Conservation (phyloP, 2,797 vertebrate genomes). For the Enteromius paludinosus region DNA sequence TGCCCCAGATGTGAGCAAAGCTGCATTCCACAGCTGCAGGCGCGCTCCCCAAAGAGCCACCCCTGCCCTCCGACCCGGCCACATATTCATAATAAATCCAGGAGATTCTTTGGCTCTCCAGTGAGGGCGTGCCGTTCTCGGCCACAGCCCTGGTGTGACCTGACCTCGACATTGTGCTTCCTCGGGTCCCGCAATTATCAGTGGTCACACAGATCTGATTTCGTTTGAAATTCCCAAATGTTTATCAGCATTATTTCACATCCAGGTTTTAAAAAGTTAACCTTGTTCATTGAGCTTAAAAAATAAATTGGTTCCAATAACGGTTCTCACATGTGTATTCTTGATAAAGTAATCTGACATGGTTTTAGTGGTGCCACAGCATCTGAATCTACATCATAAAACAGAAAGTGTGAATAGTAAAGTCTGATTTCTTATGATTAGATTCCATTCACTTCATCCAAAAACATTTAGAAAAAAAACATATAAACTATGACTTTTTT, state of each 20-base stretch:
- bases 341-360: not conserved
- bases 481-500: no score
- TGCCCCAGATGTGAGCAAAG: slow-evolving; percentile 61
- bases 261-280: not conserved
- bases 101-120: slow-evolving; percentile 59
- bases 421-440: not conserved
- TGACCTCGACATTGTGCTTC: slow-evolving; percentile 31
- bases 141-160: slow-evolving; percentile 46
- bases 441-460: not conserved
- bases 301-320: not conserved
- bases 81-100: slow-evolving; percentile 64
- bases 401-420: not conserved
- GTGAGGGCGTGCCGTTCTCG: slow-evolving; percentile 53
- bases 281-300: not conserved
- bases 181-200: slow-evolving; percentile 17
- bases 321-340: not conserved
- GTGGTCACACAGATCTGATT: slow-evolving; percentile 12
- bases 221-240: not conserved
- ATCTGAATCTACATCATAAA: not conserved
- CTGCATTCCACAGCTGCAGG: slow-evolving; percentile 64
- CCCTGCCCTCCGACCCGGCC: slow-evolving; percentile 65
- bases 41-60: slow-evolving; percentile 58
- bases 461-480: not conserved
- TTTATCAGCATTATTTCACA: not conserved
- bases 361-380: not conserved